Evolutionary conservation across 2,888 invertebrate species (phyloP).

Genomic region (Ametastegia equiseti): DNA sequence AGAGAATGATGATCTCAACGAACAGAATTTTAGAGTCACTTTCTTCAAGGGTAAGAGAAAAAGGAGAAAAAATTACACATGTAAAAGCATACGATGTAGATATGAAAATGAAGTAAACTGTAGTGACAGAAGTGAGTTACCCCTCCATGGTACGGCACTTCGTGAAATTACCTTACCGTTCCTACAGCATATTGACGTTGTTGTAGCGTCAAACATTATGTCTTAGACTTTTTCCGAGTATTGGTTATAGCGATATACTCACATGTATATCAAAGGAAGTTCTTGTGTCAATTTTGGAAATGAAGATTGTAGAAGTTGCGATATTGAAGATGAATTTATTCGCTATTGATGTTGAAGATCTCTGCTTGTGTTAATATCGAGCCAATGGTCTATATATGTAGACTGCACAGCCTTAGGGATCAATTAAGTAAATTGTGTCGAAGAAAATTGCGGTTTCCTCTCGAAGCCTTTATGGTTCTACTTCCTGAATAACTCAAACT

Average conservation of each 20-base stretch:
- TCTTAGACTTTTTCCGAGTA: background rate
- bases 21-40: background rate
- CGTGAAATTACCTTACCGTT: background rate
- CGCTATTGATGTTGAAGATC: background rate
- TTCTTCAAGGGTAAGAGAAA: background rate
- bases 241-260: background rate
- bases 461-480: constrained; percentile 28
- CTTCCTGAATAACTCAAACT: constrained; percentile 32
- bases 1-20: background rate
- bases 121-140: background rate
- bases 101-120: background rate
- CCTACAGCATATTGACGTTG: background rate
- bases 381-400: background rate
- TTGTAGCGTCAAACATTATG: background rate
- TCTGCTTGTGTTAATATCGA: background rate
- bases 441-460: constrained; percentile 17
- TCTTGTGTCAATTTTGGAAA: background rate
- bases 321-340: background rate
- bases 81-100: background rate
- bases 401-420: background rate
- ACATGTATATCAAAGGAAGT: background rate
- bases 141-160: background rate
- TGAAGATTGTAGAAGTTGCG: background rate
- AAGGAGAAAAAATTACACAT: background rate
- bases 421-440: constrained; percentile 34